Evolutionary conservation across 2,888 invertebrate genomes (phyloP).

Genomic region (Eupithecia insigniata): DNA sequence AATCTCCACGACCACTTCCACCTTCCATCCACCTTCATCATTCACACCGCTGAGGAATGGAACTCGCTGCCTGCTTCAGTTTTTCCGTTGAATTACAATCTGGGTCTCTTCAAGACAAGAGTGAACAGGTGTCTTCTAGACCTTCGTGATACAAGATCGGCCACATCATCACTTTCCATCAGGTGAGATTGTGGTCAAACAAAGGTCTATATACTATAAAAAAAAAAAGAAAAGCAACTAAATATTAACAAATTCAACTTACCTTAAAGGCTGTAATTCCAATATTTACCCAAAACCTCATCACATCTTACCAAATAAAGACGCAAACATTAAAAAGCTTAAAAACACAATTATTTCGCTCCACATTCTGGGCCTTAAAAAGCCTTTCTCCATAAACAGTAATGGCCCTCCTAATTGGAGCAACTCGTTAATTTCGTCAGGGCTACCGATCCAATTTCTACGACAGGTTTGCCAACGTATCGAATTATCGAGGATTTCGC

Average conservation of each 20-base stretch:
- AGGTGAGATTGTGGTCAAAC: no score
- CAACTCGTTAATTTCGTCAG: constrained; percentile 39
- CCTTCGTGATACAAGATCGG: no score
- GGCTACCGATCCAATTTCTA: constrained; percentile 35
- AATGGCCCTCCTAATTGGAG: constrained; percentile 40
- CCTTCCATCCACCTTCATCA: no score
- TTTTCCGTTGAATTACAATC: no score
- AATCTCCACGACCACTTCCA: no score
- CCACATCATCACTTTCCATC: no score
- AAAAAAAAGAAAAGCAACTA: no score
- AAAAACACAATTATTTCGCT: constrained; percentile 15
- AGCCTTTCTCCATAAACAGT: constrained; percentile 43
- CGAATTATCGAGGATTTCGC: constrained; percentile 29
- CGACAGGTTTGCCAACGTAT: constrained; percentile 24
- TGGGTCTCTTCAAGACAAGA: no score
- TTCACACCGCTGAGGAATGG: no score
- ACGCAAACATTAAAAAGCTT: background rate
- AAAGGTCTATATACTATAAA: no score
- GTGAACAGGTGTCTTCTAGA: no score
- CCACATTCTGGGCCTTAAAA: constrained; percentile 33
- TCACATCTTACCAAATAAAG: constrained; percentile 7
- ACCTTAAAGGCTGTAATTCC: background rate
- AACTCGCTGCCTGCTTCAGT: no score
- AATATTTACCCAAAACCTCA: background rate
- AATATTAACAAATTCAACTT: background rate